Evolutionary conservation across 2,797 vertebrate genomes (phyloP), one percentile per base, ranked within the genome.

Genomic region (Peromyscus aztecus): DNA sequence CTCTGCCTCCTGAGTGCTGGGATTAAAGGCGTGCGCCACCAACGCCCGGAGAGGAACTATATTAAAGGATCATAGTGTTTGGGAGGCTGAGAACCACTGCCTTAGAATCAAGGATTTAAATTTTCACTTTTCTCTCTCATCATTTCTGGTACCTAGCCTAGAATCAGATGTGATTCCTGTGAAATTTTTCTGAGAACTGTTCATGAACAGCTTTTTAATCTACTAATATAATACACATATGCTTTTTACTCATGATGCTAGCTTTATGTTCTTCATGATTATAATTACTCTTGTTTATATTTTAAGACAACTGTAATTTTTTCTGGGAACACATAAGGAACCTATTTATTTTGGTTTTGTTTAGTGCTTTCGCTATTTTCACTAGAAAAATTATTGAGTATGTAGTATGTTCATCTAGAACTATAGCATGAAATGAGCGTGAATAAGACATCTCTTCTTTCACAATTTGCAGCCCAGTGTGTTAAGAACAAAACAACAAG

Each of bases 351-450:
- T 89, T 85, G 63, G 59, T 89, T 80, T 85, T 34, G 8, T 49
- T 84, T 78, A 46, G 5, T 46, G 31, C 52, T 49, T 96, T 76
- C 9, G 29, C 23, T 92, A 29, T 80, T 92, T 96, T 94, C 3
- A 90, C 21, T 9, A 7, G 31, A 24, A 14, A 14, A 21, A 6
- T 61, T 55, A 12, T 69, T 34, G 57, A 86, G 27, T 31, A 59
- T 9, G 76, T 23, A 63, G n/a, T n/a, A 0, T 8, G 29, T 43
- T 29, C 4, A 21, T 19, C 29, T 34, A 78, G 7, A 52, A 23
- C 40, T 46, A 23, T 2, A 67, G 29, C 37, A 57, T 4, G 14
- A 89, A 73, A 49, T 16, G 61, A 77, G 37, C 40, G n/a, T n/a
- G 6, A 52, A 40, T 7, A 65, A 76, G 52, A 69, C 29, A 69